These are phyloP conservation scores for Zygothrica quintamaculata DNA, from an alignment of 2,888 invertebrate genomes.

Conservation along the genomic window DNA sequence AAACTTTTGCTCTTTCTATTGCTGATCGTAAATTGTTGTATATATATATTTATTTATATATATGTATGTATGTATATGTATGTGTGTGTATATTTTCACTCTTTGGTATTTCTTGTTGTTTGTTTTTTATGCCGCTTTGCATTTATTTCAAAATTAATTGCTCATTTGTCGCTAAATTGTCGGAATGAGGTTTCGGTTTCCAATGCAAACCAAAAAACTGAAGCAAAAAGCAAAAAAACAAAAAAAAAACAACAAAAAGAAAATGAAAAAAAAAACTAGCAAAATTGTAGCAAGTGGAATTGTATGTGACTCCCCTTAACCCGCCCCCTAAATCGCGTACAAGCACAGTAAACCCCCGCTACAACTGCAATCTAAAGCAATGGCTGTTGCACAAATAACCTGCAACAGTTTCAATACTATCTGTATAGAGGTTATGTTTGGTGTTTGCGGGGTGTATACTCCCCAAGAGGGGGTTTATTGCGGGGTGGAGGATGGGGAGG, in stretches of 20 bases:
- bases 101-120: constrained; percentile 12
- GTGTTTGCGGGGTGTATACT: too few relatives aligned
- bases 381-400: constrained; percentile 69
- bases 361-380: constrained; percentile 32
- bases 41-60: not conserved
- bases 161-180: constrained; percentile 83
- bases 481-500: not conserved
- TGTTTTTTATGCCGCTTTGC: constrained; percentile 51
- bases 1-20: too few relatives aligned
- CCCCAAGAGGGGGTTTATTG: too few relatives aligned
- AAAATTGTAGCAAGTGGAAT: constrained; percentile 69
- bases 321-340: too few relatives aligned
- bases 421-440: too few relatives aligned
- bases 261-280: constrained; percentile 6
- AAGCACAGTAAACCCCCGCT: too few relatives aligned
- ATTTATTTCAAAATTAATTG: constrained; percentile 84
- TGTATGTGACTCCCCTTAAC: constrained; percentile 20
- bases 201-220: constrained; percentile 51
- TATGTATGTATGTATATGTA: constrained; percentile 5
- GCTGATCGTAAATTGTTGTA: not conserved
- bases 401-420: constrained; percentile 49
- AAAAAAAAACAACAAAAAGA: not conserved
- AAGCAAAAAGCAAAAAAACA: not conserved
- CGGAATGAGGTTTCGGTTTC: constrained; percentile 81
- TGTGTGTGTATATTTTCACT: constrained; percentile 9